These are phyloP conservation scores for Acheta domesticus DNA, from an alignment of 2,888 invertebrate species.

Conservation along the genomic window DNA sequence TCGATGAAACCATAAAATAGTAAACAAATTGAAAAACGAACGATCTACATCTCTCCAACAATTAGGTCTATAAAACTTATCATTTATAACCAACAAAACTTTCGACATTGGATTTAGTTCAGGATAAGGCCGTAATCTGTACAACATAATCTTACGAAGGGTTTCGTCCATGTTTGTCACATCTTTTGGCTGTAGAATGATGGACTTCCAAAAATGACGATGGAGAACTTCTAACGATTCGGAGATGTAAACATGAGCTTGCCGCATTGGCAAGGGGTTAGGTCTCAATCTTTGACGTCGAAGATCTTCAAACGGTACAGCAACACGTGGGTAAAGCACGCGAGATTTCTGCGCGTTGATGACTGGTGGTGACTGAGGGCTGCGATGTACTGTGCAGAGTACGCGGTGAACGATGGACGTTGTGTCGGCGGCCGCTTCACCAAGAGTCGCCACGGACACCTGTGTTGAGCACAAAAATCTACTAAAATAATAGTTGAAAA, in stretches of 20 bases:
- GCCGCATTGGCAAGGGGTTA: neutral
- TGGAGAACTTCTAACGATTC: neutral
- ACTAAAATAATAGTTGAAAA: too few relatives aligned
- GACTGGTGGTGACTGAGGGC: too few relatives aligned
- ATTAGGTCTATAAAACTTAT: too few relatives aligned
- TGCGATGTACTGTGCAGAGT: too few relatives aligned
- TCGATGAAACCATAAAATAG: neutral
- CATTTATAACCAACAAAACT: neutral
- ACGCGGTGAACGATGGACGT: too few relatives aligned
- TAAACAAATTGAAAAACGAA: too few relatives aligned
- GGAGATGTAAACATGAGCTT: neutral
- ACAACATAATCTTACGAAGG: neutral
- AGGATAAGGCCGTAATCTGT: neutral
- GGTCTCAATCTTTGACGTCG: neutral
- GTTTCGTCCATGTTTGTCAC: neutral
- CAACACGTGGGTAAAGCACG: too few relatives aligned
- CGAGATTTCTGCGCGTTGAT: too few relatives aligned
- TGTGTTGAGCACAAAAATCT: too few relatives aligned
- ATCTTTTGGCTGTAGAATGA: neutral
- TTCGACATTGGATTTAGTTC: neutral
- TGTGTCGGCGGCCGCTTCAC: too few relatives aligned
- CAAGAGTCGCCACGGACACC: too few relatives aligned
- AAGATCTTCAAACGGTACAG: neutral
- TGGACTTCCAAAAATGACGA: neutral
- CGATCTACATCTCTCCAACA: too few relatives aligned